These are phyloP conservation scores for Spisula solida DNA, from an alignment of 2,888 invertebrate genomes.

Conservation along the genomic window DNA sequence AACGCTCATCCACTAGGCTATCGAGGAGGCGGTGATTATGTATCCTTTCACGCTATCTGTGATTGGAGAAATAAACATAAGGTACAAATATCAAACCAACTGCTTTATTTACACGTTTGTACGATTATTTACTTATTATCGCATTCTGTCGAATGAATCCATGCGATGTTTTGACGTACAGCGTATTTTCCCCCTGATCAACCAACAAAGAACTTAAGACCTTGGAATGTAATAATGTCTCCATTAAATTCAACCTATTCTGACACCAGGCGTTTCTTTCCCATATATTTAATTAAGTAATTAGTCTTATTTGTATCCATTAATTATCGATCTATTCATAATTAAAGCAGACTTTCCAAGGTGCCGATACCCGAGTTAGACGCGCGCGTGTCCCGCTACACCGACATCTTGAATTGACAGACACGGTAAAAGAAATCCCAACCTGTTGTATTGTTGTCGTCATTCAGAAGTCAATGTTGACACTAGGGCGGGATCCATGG, in stretches of 20 bases:
- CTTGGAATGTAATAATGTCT: neutral
- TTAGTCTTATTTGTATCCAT: neutral
- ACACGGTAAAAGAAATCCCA: neutral
- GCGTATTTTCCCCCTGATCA: too few relatives aligned
- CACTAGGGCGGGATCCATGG: slow-evolving; percentile 15
- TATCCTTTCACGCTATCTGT: too few relatives aligned
- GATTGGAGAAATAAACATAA: too few relatives aligned
- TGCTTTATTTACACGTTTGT: too few relatives aligned
- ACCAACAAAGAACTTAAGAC: neutral
- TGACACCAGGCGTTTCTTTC: slow-evolving; percentile 5
- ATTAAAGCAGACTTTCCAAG: neutral
- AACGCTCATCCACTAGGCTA: too few relatives aligned
- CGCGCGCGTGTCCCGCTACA: neutral
- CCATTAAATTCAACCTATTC: neutral
- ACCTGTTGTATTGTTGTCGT: slow-evolving; percentile 17
- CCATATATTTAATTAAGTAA: neutral
- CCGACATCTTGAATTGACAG: neutral
- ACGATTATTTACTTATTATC: too few relatives aligned
- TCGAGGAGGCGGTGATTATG: too few relatives aligned
- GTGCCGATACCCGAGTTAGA: neutral
- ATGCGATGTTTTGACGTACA: too few relatives aligned
- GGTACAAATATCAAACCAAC: too few relatives aligned
- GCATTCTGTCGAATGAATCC: too few relatives aligned
- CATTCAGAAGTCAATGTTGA: slow-evolving; percentile 6
- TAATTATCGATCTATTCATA: slow-evolving; percentile 1